A percentile compares a stretch with the other conserved stretches of the same genome.
Conservation (phyloP, 2,888 invertebrate species). For the Rhodophaea formosa region DNA sequence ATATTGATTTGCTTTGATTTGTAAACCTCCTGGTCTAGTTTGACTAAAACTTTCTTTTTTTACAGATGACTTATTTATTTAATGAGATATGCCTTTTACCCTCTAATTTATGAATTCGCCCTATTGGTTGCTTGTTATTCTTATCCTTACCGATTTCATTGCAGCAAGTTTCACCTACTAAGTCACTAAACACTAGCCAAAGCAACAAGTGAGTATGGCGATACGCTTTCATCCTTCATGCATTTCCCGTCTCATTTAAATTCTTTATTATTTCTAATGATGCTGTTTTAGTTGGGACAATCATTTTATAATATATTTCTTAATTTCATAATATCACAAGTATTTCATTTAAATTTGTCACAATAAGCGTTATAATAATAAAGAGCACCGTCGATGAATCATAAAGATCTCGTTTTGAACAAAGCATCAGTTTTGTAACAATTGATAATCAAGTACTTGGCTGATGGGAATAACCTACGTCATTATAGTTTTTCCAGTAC, state of each 20-base stretch:
- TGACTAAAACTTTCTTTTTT: slow-evolving; percentile 33
- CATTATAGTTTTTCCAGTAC: background rate
- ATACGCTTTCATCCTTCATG: slow-evolving; percentile 34
- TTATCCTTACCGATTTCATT: slow-evolving; percentile 74
- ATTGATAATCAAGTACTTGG: background rate
- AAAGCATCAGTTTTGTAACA: background rate
- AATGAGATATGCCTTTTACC: slow-evolving; percentile 22
- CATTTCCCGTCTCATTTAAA: background rate
- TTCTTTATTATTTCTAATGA: background rate
- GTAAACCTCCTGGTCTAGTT: background rate
- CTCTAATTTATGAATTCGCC: slow-evolving; percentile 43
- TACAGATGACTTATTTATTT: slow-evolving; percentile 34
- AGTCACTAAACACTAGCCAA: slow-evolving; percentile 76
- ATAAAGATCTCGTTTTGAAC: background rate
- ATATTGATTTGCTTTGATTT: background rate
- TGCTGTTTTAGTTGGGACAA: background rate
- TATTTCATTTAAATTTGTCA: too few species aligned
- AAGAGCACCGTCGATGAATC: background rate
- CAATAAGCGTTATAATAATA: too few species aligned
- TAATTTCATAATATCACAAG: background rate
- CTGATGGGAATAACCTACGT: background rate
- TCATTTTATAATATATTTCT: background rate
- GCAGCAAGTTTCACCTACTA: slow-evolving; percentile 79
- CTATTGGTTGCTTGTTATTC: slow-evolving; percentile 62
- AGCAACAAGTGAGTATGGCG: slow-evolving; percentile 69